Evolutionary conservation across 2,797 vertebrate genomes (phyloP).

Genomic region (Heliangelus exortis): DNA sequence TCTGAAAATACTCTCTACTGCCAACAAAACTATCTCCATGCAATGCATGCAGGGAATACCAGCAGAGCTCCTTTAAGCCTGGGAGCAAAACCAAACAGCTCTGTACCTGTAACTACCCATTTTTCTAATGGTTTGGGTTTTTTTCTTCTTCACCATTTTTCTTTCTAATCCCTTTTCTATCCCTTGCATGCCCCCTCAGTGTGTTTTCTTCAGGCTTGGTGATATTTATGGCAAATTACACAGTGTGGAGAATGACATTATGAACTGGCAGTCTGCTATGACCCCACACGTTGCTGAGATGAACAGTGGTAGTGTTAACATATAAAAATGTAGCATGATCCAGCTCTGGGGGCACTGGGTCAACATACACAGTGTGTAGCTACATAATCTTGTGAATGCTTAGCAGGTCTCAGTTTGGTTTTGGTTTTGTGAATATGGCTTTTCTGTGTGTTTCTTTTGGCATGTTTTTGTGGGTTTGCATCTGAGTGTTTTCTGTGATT

Average conservation of each 20-base stretch:
- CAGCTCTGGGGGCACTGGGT: background rate
- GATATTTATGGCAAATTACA: background rate
- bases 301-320: background rate
- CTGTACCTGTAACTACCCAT: background rate
- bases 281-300: background rate
- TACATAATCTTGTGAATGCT: background rate
- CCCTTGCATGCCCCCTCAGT: background rate
- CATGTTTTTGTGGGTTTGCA: background rate
- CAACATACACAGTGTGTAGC: background rate
- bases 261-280: fast-evolving
- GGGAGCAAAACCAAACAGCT: background rate
- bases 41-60: background rate
- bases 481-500: background rate
- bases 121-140: background rate
- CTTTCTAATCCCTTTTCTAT: background rate
- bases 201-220: background rate
- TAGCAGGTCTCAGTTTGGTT: background rate
- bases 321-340: background rate
- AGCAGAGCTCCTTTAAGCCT: background rate
- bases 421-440: background rate
- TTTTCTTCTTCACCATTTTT: background rate
- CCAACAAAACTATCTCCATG: background rate
- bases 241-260: background rate
- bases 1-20: background rate
- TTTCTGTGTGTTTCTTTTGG: background rate